phyloP scores from a whole-genome alignment of 1,140 invertebrate genomes.

The Yoshiicerus persimilis region DNA sequence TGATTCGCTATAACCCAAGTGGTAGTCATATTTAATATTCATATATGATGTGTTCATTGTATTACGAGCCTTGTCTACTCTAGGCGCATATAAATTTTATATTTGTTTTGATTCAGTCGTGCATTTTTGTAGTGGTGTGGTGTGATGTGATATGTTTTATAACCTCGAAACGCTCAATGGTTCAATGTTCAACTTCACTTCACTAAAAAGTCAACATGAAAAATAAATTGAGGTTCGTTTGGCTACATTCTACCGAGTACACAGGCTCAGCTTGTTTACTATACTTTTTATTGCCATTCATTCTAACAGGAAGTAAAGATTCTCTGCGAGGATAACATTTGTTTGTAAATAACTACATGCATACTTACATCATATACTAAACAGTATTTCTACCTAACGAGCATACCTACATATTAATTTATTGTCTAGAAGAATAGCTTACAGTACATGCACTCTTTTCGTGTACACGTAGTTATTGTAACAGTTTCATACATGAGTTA shows the following conservation, averaged over 20 bases:
- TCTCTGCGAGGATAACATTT: neutral
- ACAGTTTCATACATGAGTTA: neutral
- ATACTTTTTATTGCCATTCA: neutral
- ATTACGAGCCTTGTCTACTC: too few relatives aligned
- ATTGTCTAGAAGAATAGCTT: neutral
- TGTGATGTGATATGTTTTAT: neutral
- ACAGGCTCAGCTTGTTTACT: neutral
- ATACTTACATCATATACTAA: neutral
- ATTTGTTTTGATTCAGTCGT: neutral
- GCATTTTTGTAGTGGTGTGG: neutral
- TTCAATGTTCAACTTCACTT: slow-evolving; percentile 6
- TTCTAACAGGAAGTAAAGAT: neutral
- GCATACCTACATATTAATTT: too few relatives aligned
- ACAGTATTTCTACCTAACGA: too few relatives aligned
- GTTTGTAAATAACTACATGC: neutral
- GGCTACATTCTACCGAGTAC: neutral
- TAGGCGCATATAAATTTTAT: neutral
- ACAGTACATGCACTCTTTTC: neutral
- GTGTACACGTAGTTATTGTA: neutral
- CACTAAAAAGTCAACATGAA: neutral
- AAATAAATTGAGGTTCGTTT: neutral
- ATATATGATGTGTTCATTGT: too few relatives aligned
- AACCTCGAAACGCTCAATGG: slow-evolving; percentile 1
- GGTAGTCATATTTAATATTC: too few relatives aligned
- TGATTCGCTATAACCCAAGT: too few relatives aligned